A percentile compares a stretch with the other conserved stretches of the same genome.
phyloP scores from a whole-genome alignment of 2,797 vertebrate genomes.

The Dryobates pubescens region DNA sequence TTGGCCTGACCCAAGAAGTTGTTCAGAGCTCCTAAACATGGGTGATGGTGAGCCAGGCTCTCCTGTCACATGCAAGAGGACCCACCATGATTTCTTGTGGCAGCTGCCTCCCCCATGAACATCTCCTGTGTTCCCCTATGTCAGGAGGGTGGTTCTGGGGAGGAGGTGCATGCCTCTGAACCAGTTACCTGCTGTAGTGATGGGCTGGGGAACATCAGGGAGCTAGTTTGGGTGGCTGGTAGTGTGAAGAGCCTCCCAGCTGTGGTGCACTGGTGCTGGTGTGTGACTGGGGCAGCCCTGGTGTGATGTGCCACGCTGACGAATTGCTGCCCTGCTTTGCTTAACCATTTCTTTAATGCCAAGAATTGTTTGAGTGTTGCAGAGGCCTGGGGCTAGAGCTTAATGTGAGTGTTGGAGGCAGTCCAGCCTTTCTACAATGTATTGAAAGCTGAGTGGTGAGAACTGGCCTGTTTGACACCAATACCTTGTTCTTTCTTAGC shows the following conservation, averaged over 20 bases:
- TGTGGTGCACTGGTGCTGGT: neutral
- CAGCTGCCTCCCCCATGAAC: neutral
- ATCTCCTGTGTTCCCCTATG: neutral
- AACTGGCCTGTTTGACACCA: neutral
- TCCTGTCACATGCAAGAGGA: fast-evolving
- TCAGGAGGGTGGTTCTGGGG: neutral
- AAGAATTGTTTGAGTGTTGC: conserved; percentile 3
- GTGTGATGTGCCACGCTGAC: neutral
- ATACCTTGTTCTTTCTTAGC: neutral
- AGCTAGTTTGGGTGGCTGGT: neutral
- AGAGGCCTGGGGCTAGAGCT: conserved; percentile 2
- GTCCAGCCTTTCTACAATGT: neutral
- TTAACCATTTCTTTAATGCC: neutral
- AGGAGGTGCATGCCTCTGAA: fast-evolving
- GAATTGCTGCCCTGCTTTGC: neutral
- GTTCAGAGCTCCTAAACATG: neutral
- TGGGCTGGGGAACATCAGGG: neutral
- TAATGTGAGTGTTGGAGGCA: conserved; percentile 29
- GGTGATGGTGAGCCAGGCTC: neutral
- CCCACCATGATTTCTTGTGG: neutral
- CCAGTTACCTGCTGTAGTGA: neutral
- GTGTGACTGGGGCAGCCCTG: neutral
- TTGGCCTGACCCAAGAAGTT: neutral
- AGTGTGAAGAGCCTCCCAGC: neutral
- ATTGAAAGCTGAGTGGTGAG: neutral